Evolutionary conservation across 2,888 invertebrate species (phyloP), one percentile per base, ranked within the genome.

Genomic region (Lasioglossum pauxillum): DNA sequence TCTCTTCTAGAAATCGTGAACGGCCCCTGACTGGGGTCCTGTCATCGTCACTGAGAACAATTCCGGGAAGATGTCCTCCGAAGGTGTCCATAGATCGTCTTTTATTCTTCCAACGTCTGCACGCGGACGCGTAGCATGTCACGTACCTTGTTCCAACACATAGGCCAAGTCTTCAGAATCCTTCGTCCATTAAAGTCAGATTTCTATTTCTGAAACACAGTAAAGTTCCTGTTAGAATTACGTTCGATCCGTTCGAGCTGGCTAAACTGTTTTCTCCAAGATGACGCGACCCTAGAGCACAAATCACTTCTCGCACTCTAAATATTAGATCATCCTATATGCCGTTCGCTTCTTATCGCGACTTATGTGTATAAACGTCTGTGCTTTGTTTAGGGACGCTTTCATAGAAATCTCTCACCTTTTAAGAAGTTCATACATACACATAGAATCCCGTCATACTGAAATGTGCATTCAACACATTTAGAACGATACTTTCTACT

Each of bases 201-300:
- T 31, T 38, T 53, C 14, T 5, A 5, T 8, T 41, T 80, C 85
- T 85, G 83, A 38, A 77, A 85, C 73, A 83, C 3, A 53, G 78
- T n/a, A 75, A 49, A 16, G 23, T 12, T 2, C 4, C 8, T 74
- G 27, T 31, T 46, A 73, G 38, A 69, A 69, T 23, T 12, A 27
- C 64, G 64, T 64, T 19, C 64, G 31, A 64, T 64, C 31, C 31
- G 7, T 64, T 64, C 31, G 27, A 57, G 64, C 7, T 64, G 19
- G 16, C 31, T 31, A 64, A 16, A 64, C 31, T 64, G 16, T 31
- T 64, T 31, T 19, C 16, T 64, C 19, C 16, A 0, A 23, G 1
- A n/a, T 23, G 16, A 31, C 0, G 16, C 64, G 2, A 7, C 5
- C 14, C 60, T 5, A 31, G 14, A 16, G 14, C 27, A 60, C n/a